Conservation (phyloP, 1,140 invertebrate species). For the Dendroctonus valens region DNA sequence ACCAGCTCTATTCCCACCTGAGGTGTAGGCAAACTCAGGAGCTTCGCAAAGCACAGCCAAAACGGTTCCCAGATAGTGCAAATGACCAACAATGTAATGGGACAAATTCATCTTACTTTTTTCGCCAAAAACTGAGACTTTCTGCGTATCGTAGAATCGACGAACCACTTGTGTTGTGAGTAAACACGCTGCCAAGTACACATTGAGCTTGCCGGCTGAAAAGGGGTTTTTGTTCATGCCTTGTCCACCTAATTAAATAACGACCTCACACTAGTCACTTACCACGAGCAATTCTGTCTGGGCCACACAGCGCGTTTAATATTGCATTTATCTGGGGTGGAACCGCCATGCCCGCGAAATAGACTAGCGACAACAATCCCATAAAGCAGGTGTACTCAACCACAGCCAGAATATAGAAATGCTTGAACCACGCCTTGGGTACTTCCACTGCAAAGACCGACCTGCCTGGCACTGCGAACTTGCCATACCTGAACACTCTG, state of each 20-base stretch:
- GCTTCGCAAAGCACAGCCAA: conserved; percentile 69
- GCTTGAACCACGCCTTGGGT: conserved; percentile 71
- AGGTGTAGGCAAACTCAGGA: conserved; percentile 61
- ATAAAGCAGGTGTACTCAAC: conserved; percentile 53
- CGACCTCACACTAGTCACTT: conserved; percentile 44
- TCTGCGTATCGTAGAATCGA: conserved; percentile 76
- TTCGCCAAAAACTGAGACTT: conserved; percentile 74
- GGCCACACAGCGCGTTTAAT: conserved; percentile 55
- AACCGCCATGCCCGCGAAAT: conserved; percentile 51
- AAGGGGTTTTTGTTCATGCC: conserved; percentile 29
- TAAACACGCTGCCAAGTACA: conserved; percentile 59
- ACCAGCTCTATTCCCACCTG: conserved; percentile 12
- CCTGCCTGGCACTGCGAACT: conserved; percentile 59
- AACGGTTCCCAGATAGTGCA: conserved; percentile 72
- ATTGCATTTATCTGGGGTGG: conserved; percentile 52
- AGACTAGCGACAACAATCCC: conserved; percentile 52
- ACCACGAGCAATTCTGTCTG: conserved; percentile 55
- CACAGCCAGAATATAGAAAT: conserved; percentile 70
- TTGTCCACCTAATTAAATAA: neutral
- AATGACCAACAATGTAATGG: conserved; percentile 72
- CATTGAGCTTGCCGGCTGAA: conserved; percentile 58
- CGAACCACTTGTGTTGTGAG: conserved; percentile 68
- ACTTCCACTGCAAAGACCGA: conserved; percentile 60
- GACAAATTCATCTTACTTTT: conserved; percentile 73
- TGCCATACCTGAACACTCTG: conserved; percentile 66